Base-by-base conservation (phyloP, 2,888 invertebrate genomes). In the Euclidia mi region DNA sequence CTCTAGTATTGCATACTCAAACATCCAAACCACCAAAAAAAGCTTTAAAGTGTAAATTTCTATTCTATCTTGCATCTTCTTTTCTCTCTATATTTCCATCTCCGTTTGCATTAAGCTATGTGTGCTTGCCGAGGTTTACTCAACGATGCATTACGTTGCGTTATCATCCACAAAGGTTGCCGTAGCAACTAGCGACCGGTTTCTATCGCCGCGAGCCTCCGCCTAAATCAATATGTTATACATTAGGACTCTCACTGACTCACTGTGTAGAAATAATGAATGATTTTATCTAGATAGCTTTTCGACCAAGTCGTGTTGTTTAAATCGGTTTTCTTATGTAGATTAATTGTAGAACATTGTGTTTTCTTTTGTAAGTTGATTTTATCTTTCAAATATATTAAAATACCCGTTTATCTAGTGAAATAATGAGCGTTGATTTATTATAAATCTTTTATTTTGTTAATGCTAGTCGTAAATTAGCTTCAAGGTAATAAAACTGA, bases 161-260 rank as follows among this genome's bases (percentile, higher is more conserved):
- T 68, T 71, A 56, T 46, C 32, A 60, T 25, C 20, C 20, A 49
- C 51, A 51, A 67, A 46, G 48, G 53, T 57, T 51, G 43, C 51
- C 35, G 35, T 53, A 40, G 42, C 35, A 40, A 68, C 61, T 18
- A 35, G 46, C 32, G 43, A 57, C 59, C 55, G 50, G 55, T 59
- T 59, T 37, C 28, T 31, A 34, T 18, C 14, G 43, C 31, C 9
- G 25, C 45, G 43, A 40, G 37, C 10, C 43, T 48, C 25, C 35
- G 41, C 42, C 46, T 51, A 43, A 51, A 53, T 48, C 48, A 53
- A 45, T 52, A 51, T 31, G 32, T 42, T 35, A 25, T 41, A 38
- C 20, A 41, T 41, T 47, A 29, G 31, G 40, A 44, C 52, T 41
- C 29, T 20, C 20, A 29, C n/a, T n/a, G n/a, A n/a, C n/a, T n/a